Conservation (phyloP, 2,797 vertebrate genomes). For the Trichosurus vulpecula region DNA sequence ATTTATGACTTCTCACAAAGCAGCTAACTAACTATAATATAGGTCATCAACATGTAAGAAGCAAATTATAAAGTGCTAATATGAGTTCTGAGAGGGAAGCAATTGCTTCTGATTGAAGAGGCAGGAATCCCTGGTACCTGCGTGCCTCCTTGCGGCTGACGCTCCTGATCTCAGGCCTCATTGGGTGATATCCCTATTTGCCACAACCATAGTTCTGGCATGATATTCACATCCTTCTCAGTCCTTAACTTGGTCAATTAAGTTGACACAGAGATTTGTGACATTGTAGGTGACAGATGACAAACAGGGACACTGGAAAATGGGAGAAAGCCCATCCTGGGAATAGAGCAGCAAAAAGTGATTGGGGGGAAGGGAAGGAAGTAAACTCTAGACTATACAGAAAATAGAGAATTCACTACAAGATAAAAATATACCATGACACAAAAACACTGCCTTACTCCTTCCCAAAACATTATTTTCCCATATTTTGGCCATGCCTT, state of each 20-base stretch:
- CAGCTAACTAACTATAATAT: not conserved
- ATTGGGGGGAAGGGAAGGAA: not conserved
- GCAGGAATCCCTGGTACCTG: not conserved
- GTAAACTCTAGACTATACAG: not conserved
- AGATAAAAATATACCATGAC: not conserved
- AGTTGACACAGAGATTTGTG: not conserved
- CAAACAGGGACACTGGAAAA: not conserved
- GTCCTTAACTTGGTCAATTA: not conserved
- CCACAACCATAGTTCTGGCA: not conserved
- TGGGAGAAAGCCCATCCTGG: not conserved
- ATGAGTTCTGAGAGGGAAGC: not conserved
- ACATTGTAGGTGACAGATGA: not conserved
- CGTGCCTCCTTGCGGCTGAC: not conserved
- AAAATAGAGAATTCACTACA: not conserved
- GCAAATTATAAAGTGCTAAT: not conserved
- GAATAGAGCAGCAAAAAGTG: not conserved
- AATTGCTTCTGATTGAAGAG: not conserved
- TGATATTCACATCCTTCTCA: not conserved
- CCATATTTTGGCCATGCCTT: not conserved
- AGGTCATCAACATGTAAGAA: not conserved
- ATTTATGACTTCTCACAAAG: not conserved
- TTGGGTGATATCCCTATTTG: not conserved
- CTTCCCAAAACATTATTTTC: conserved; percentile 12
- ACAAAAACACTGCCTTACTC: not conserved
- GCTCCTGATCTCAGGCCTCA: not conserved